Percentiles rank a stretch among this genome's conserved stretches.
Conservation (phyloP, 2,888 invertebrate genomes). For the Lepidonotus clava region DNA sequence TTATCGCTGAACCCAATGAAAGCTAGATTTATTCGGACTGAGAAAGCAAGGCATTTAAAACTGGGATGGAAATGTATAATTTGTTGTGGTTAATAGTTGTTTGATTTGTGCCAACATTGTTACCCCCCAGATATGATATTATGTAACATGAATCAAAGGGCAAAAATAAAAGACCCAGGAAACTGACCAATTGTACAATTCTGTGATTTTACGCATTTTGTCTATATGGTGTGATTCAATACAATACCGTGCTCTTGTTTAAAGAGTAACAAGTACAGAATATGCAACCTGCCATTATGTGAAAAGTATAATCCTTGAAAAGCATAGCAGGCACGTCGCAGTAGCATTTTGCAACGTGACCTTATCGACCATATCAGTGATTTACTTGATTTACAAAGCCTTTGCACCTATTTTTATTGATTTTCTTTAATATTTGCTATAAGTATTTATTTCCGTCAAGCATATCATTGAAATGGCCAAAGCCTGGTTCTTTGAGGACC, state of each 20-base stretch:
- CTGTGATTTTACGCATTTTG: too few species aligned
- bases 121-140: not conserved
- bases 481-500: not conserved
- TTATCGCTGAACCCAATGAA: not conserved
- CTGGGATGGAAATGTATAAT: not conserved
- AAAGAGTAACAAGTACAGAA: not conserved
- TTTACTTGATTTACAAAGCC: too few species aligned
- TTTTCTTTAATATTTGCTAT: not conserved
- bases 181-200: too few species aligned
- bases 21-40: not conserved
- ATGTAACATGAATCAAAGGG: not conserved
- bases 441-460: not conserved
- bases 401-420: too few species aligned
- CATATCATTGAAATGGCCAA: not conserved
- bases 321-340: not conserved
- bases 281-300: not conserved
- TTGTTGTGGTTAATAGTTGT: not conserved
- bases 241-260: too few species aligned
- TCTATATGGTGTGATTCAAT: too few species aligned
- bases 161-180: too few species aligned
- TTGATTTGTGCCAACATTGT: not conserved
- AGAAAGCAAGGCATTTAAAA: not conserved
- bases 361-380: not conserved
- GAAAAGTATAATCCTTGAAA: not conserved
- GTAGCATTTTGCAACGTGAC: not conserved